Conservation (phyloP, 2,113 vertebrate species). For the Chrysochloris asiatica region DNA sequence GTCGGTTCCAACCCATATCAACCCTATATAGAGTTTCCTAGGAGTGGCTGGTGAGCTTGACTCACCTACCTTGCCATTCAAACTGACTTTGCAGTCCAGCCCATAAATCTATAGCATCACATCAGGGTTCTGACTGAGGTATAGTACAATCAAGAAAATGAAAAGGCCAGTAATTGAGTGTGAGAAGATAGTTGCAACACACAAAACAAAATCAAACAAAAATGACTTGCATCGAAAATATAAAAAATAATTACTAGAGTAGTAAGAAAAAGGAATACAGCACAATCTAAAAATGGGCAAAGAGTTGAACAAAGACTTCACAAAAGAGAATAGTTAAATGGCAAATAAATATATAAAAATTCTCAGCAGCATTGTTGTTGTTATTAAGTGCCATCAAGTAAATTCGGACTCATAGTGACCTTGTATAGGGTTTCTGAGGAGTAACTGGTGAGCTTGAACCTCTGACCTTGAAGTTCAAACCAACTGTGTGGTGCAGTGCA, state of each 20-base stretch:
- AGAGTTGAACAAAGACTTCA: neutral
- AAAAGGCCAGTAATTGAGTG: neutral
- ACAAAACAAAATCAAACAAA: neutral
- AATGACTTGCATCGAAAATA: neutral
- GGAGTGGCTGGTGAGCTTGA: too few species aligned
- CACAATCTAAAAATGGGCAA: neutral
- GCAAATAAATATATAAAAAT: neutral
- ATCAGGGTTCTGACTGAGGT: neutral
- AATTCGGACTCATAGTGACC: too few species aligned
- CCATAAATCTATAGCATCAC: too few species aligned
- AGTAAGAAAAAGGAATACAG: too few species aligned
- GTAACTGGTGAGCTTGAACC: too few species aligned
- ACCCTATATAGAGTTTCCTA: too few species aligned
- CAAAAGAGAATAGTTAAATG: neutral
- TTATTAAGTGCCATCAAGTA: neutral
- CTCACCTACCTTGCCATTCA: too few species aligned
- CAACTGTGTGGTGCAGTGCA: too few species aligned
- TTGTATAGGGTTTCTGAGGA: too few species aligned
- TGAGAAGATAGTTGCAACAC: neutral
- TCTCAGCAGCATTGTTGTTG: neutral
- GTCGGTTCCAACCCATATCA: too few species aligned
- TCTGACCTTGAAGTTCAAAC: too few species aligned
- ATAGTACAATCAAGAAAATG: neutral
- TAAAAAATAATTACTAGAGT: neutral
- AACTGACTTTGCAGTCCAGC: too few species aligned